Evolutionary conservation across 2,888 invertebrate species (phyloP).

Genomic region (Harpalus rufipes): DNA sequence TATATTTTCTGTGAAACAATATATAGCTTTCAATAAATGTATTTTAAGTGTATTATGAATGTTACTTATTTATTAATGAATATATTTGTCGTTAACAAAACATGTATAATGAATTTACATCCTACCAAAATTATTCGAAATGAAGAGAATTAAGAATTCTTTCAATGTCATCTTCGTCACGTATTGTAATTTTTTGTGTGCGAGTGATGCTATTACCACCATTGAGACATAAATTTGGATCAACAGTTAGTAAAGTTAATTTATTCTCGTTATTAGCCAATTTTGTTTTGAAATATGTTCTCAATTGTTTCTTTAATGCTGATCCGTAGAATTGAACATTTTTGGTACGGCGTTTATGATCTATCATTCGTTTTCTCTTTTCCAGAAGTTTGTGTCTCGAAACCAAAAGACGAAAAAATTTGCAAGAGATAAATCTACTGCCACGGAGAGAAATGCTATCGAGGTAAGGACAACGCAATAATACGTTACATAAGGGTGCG

Average conservation of each 20-base stretch:
- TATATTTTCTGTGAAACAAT: constrained; percentile 42
- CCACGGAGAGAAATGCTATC: constrained; percentile 41
- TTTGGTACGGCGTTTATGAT: not conserved
- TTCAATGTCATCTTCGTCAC: constrained; percentile 51
- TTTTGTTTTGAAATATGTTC: constrained; percentile 19
- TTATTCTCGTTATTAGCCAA: not conserved
- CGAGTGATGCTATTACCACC: not conserved
- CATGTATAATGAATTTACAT: not conserved
- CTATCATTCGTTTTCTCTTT: constrained; percentile 27
- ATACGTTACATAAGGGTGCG: constrained; percentile 47
- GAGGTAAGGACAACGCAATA: constrained; percentile 48
- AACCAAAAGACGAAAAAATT: constrained; percentile 54
- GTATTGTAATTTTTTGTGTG: constrained; percentile 4
- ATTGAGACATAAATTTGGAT: not conserved
- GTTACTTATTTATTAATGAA: constrained; percentile 35
- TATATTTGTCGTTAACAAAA: constrained; percentile 48
- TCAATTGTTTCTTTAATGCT: constrained; percentile 32
- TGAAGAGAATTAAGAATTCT: constrained; percentile 23
- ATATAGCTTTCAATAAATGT: constrained; percentile 38
- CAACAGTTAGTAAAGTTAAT: constrained; percentile 20
- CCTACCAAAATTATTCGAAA: constrained; percentile 20
- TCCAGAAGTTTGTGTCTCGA: constrained; percentile 19
- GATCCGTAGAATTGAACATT: constrained; percentile 40
- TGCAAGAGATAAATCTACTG: constrained; percentile 53
- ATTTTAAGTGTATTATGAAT: constrained; percentile 26